phyloP scores from a whole-genome alignment of 2,113 vertebrate species.

The Lamprologus callipterus region DNA sequence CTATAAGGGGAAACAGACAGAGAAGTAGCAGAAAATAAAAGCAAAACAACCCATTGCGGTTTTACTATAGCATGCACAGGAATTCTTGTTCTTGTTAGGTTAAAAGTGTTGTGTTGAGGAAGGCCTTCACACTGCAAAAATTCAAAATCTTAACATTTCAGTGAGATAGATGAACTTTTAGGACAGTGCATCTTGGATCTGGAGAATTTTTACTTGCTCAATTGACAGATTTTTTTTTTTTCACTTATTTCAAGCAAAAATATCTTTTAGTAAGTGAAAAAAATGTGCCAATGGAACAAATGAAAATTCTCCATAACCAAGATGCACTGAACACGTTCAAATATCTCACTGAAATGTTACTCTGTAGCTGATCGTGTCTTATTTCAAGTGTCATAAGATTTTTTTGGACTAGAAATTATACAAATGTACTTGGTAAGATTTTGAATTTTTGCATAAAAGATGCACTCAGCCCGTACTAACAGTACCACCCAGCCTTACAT shows the following conservation, averaged over 20 bases:
- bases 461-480: background rate
- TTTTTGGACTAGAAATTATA: background rate
- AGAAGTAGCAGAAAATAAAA: background rate
- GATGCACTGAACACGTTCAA: background rate
- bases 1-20: slow-evolving; percentile 42
- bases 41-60: background rate
- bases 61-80: background rate
- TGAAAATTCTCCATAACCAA: background rate
- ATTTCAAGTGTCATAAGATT: background rate
- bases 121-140: background rate
- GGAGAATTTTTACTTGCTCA: background rate
- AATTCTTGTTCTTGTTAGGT: background rate
- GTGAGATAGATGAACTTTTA: background rate
- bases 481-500: background rate
- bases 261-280: background rate
- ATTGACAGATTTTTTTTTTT: background rate
- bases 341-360: background rate
- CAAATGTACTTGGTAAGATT: background rate
- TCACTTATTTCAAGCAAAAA: background rate
- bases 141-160: background rate
- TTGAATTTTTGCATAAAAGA: background rate
- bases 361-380: background rate
- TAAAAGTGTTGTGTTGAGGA: background rate
- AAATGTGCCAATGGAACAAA: background rate
- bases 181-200: background rate